Conservation (phyloP, 2,797 vertebrate species). For the Amniataba percoides region DNA sequence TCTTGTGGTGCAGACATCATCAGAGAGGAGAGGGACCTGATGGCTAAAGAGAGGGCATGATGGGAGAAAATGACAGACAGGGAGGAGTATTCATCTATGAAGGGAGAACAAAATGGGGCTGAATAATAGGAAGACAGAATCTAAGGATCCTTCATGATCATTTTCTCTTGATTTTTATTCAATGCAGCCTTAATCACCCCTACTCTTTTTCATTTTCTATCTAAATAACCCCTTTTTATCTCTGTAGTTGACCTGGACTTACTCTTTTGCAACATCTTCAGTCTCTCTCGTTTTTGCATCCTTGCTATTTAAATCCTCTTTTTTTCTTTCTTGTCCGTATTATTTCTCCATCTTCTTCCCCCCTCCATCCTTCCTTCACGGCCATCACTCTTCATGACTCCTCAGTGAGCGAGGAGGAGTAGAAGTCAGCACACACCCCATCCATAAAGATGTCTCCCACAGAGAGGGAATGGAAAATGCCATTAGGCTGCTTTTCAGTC, state of each 20-base stretch:
- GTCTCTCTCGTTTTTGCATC: neutral
- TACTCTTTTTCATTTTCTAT: neutral
- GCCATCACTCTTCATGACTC: slow-evolving; percentile 38
- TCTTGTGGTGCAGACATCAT: neutral
- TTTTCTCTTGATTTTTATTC: neutral
- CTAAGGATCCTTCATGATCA: neutral
- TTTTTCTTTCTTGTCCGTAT: neutral
- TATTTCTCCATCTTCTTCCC: neutral
- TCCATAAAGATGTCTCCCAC: slow-evolving; percentile 67
- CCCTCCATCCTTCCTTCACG: neutral
- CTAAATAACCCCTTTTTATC: neutral
- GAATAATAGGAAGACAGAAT: slow-evolving; percentile 2
- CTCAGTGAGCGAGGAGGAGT: slow-evolving; percentile 53
- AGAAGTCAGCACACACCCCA: slow-evolving; percentile 45
- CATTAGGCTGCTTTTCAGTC: slow-evolving; percentile 64
- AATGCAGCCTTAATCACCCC: neutral
- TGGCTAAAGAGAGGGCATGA: neutral
- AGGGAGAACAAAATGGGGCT: neutral
- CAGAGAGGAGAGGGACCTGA: neutral
- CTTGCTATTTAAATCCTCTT: neutral
- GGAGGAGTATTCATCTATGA: neutral
- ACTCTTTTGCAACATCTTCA: neutral
- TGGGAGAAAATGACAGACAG: neutral
- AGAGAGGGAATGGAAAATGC: slow-evolving; percentile 60
- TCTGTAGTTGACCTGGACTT: neutral